phyloP scores from a whole-genome alignment of 1,140 invertebrate genomes.

The Macrobrachium rosenbergii region DNA sequence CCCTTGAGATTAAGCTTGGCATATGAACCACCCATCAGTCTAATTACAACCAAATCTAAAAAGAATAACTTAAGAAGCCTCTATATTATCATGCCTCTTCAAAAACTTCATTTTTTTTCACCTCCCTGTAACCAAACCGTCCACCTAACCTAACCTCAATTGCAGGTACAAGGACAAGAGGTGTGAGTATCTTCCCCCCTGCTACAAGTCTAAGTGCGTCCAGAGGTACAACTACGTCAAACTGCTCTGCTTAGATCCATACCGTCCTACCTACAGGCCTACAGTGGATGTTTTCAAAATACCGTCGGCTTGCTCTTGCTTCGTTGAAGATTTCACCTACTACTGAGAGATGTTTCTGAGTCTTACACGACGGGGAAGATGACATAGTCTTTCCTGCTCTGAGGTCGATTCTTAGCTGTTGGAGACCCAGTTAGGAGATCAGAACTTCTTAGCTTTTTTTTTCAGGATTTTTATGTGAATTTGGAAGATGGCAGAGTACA shows the following conservation, averaged over 20 bases:
- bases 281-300: conserved; percentile 71
- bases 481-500: no score
- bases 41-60: background rate
- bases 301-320: conserved; percentile 71
- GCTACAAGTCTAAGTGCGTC: conserved; percentile 71
- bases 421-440: no score
- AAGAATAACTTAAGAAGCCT: background rate
- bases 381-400: no score
- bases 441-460: no score
- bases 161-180: conserved; percentile 68
- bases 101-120: no score
- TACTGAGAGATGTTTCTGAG: conserved; percentile 21
- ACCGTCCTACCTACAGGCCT: conserved; percentile 69
- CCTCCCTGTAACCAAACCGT: no score
- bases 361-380: no score
- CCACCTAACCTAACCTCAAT: conserved; percentile 10
- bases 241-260: conserved; percentile 70
- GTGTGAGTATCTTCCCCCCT: conserved; percentile 71
- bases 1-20: no score
- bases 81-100: background rate
- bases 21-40: background rate
- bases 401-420: no score
- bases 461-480: no score
- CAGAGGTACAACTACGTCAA: conserved; percentile 70
- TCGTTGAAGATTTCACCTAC: conserved; percentile 67